These are phyloP conservation scores for Ictalurus furcatus DNA, from an alignment of 2,113 vertebrate species.

Conservation along the genomic window DNA sequence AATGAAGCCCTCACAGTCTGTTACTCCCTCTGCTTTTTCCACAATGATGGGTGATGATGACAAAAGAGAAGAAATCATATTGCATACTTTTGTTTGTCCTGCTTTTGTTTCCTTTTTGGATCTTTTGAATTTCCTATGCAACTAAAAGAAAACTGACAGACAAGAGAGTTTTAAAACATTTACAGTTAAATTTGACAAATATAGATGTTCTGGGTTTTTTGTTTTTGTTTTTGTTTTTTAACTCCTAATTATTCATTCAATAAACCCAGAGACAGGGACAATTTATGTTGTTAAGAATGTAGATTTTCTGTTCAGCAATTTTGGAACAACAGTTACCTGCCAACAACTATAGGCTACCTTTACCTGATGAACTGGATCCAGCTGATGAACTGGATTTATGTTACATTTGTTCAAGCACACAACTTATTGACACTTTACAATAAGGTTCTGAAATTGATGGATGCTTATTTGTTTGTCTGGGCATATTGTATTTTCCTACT, in stretches of 20 bases:
- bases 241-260: not conserved
- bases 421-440: not conserved
- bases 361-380: too few relatives aligned
- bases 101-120: not conserved
- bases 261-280: not conserved
- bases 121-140: not conserved
- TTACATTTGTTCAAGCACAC: not conserved
- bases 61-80: not conserved
- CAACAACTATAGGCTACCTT: not conserved
- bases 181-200: constrained; percentile 25
- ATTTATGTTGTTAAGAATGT: not conserved
- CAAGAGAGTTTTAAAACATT: not conserved
- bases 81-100: constrained; percentile 1
- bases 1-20: constrained; percentile 36
- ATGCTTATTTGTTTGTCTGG: not conserved
- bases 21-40: constrained; percentile 35
- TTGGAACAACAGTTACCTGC: not conserved
- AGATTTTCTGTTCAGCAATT: not conserved
- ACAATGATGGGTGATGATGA: constrained; percentile 30
- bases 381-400: not conserved
- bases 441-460: not conserved
- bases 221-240: not conserved
- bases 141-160: not conserved
- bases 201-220: not conserved
- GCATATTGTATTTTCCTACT: not conserved